Base-by-base conservation (phyloP, 2,888 invertebrate species). In the Idaea straminata region DNA sequence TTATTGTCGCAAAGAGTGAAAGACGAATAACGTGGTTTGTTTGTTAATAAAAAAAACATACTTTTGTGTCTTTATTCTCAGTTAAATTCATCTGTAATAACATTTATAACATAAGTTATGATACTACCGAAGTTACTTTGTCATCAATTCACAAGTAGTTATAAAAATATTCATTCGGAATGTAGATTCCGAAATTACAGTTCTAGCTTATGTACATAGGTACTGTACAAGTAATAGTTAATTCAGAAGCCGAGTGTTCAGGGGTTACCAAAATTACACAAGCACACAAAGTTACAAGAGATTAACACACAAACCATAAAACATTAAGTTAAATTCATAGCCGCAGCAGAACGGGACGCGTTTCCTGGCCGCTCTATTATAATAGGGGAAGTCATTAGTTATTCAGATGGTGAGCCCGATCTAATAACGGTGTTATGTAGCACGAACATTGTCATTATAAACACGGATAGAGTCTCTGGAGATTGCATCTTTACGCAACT, bases 371-470 rank as follows among this genome's bases (percentile, higher is more conserved):
- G 83, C 84, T 84, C 85, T 81, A 47, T 47, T 47, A 47, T 47
- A 47, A 79, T 78, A 79, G 77, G 83, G 88, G 87, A 89, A 89
- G 83, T 86, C 87, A 87, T 89, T 88, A 87, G 79, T 74, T 78
- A 87, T 87, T 85, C 84, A 79, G 85, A 84, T 80, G 77, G 81
- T 80, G 83, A 77, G 81, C 75, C 79, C 80, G 83, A 84, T 85
- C 83, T 86, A 85, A 85, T 88, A 88, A 86, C 84, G 83, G 84
- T 80, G 81, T 84, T 87, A 84, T 80, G 83, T 77, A 78, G 82
- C 77, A 72, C 72, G 71, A 75, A 73, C 79, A 83, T 84, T 82
- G 82, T 80, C 83, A 85, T 86, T 87, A 86, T 82, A 83, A 81
- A 82, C 81, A 81, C 82, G 80, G 78, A 77, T 80, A 77, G 82